Evolutionary conservation across 2,888 invertebrate species (phyloP), one percentile per base, ranked within the genome.

Genomic region (Craniophora ligustri): DNA sequence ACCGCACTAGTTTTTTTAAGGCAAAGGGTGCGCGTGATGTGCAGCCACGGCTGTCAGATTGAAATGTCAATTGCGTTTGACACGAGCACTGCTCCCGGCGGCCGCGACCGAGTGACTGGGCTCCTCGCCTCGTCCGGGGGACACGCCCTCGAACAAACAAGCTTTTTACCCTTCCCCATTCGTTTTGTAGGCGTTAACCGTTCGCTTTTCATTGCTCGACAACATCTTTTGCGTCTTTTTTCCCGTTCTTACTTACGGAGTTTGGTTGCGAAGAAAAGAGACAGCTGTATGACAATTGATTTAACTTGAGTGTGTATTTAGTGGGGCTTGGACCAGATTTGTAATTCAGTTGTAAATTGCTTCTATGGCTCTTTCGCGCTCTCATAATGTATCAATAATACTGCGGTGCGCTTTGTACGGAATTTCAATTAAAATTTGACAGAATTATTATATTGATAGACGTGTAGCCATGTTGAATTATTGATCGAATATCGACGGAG

Each of bases 301-400:
- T 90, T 89, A 89, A 85, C 86, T 82, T 79, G 87, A 85, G 88
- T 91, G 92, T 92, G 89, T 92, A 84, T 89, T 92, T 91, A 91
- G 89, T 84, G 85, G 65, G 83, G 88, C 81, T 78, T 75, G 84
- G 86, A 84, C 82, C 83, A 87, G 91, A 91, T 92, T 92, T 92
- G 92, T 92, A 91, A 92, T 91, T 89, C 92, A 87, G 89, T 89
- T 92, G 92, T 91, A 91, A 92, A 92, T 92, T 88, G 88, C 80
- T 55, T 82, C 75, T 86, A 89, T 85, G 86, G 88, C 88, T 91
- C 91, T 91, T 90, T 91, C 77, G 88, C 88, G 84, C 53, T 76
- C 70, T 84, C 87, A 84, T 93, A 93, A 92, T 92, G 92, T 93
- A 91, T 93, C 92, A 92, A 93, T 92, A 92, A 88, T 88, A 88